Conservation (phyloP, 2,888 invertebrate species). For the Heliconius aoede region DNA sequence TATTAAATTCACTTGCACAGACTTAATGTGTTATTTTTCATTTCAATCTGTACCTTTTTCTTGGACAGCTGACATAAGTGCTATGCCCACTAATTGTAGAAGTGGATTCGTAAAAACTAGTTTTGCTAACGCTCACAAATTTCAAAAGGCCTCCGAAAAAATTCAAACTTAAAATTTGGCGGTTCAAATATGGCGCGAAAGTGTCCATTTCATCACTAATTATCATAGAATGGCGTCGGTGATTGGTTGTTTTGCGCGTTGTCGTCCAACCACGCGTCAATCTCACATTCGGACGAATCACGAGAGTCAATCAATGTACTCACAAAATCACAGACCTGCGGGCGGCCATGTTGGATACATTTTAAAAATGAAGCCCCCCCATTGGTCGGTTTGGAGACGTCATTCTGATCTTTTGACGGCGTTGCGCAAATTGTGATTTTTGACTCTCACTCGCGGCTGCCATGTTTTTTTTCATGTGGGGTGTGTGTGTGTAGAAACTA, state of each 20-base stretch:
- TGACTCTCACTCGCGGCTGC: slow-evolving; percentile 83
- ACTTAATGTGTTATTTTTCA: neutral
- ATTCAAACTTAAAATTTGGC: slow-evolving; percentile 56
- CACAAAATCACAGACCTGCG: slow-evolving; percentile 56
- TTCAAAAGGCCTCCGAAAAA: slow-evolving; percentile 21
- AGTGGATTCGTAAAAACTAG: slow-evolving; percentile 2
- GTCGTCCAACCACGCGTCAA: slow-evolving; percentile 57
- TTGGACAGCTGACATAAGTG: neutral
- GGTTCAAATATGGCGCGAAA: slow-evolving; percentile 61
- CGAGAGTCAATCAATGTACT: slow-evolving; percentile 56
- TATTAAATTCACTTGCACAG: neutral
- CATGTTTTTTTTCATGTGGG: slow-evolving; percentile 91
- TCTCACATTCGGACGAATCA: slow-evolving; percentile 65
- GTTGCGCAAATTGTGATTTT: slow-evolving; percentile 81
- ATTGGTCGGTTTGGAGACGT: slow-evolving; percentile 76
- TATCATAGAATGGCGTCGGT: slow-evolving; percentile 48
- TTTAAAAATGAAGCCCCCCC: slow-evolving; percentile 60
- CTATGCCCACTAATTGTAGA: neutral
- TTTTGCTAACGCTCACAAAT: neutral
- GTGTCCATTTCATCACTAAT: slow-evolving; percentile 47
- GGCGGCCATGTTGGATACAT: slow-evolving; percentile 72
- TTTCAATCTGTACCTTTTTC: neutral
- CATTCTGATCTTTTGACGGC: slow-evolving; percentile 75
- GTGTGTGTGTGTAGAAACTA: slow-evolving; percentile 80
- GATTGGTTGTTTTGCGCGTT: slow-evolving; percentile 58